phyloP scores from a whole-genome alignment of 2,113 vertebrate species.

The Mustela lutreola region DNA sequence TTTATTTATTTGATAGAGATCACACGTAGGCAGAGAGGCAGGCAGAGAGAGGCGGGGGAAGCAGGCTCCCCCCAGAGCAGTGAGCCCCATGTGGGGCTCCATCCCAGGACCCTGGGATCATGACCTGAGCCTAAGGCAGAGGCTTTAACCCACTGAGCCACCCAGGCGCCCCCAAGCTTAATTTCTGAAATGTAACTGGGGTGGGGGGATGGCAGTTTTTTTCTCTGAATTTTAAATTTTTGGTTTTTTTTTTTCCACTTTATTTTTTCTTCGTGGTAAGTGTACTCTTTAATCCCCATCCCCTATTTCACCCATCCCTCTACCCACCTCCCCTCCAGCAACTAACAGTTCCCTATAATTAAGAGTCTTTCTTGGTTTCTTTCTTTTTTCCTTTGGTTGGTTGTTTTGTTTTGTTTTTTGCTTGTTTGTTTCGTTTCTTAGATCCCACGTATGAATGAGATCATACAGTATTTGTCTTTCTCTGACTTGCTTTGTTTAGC shows the following conservation, averaged over 20 bases:
- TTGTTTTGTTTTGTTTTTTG: neutral
- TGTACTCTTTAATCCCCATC: neutral
- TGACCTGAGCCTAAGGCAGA: too few species aligned
- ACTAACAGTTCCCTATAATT: neutral
- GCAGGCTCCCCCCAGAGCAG: too few species aligned
- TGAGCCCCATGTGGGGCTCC: too few species aligned
- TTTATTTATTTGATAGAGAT: too few species aligned
- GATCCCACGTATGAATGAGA: neutral
- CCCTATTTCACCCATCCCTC: neutral
- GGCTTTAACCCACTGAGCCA: too few species aligned
- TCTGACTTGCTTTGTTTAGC: neutral
- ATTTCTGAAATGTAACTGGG: constrained; percentile 57
- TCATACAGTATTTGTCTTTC: neutral
- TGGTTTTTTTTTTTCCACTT: neutral
- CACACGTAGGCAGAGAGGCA: too few species aligned
- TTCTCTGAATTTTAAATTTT: neutral
- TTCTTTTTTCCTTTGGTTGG: neutral
- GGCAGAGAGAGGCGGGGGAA: too few species aligned
- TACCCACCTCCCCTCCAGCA: too few species aligned
- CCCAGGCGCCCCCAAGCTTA: neutral
- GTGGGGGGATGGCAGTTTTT: constrained; percentile 44
- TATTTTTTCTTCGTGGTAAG: neutral
- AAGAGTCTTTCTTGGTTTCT: neutral
- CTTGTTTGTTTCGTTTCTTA: neutral
- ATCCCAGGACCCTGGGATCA: too few species aligned